Evolutionary conservation across 92 coral and sea anemone genomes (phyloP).

Genomic region (Zoanthus sansibaricus): DNA sequence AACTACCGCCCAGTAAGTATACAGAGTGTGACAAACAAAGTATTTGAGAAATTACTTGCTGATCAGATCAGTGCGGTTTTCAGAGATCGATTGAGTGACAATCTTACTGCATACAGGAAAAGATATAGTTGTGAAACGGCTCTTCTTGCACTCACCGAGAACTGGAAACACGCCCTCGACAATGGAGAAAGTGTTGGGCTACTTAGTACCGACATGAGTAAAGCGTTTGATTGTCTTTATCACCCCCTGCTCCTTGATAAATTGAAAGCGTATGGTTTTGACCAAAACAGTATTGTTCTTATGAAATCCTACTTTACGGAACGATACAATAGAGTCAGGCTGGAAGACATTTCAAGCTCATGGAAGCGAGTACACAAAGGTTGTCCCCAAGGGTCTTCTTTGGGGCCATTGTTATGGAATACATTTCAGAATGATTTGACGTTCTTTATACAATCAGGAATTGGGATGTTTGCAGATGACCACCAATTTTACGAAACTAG

Average conservation of each 20-base stretch:
- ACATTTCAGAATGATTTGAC: background rate
- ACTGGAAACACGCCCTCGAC: constrained; percentile 40
- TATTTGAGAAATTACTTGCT: constrained; percentile 24
- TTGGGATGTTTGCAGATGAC: constrained; percentile 31
- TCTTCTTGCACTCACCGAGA: constrained; percentile 26
- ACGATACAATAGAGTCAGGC: constrained; percentile 30
- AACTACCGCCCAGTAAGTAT: constrained; percentile 47
- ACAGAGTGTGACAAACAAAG: constrained; percentile 26
- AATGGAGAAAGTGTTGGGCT: constrained; percentile 36
- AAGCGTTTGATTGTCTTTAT: constrained; percentile 44
- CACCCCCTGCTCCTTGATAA: constrained; percentile 45
- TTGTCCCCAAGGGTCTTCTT: constrained; percentile 25
- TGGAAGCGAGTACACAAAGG: constrained; percentile 14
- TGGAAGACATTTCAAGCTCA: constrained; percentile 26
- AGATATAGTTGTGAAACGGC: constrained; percentile 48
- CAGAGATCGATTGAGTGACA: constrained; percentile 2
- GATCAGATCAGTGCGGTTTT: constrained; percentile 14
- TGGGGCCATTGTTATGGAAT: background rate
- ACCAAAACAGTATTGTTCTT: constrained; percentile 9
- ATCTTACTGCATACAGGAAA: constrained; percentile 23
- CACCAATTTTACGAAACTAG: constrained; percentile 39
- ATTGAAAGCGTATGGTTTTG: constrained; percentile 44
- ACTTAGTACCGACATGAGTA: constrained; percentile 36
- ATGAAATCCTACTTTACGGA: constrained; percentile 34
- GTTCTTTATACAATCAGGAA: background rate